phyloP scores from a whole-genome alignment of 2,797 vertebrate genomes.

The Trachops cirrhosus region DNA sequence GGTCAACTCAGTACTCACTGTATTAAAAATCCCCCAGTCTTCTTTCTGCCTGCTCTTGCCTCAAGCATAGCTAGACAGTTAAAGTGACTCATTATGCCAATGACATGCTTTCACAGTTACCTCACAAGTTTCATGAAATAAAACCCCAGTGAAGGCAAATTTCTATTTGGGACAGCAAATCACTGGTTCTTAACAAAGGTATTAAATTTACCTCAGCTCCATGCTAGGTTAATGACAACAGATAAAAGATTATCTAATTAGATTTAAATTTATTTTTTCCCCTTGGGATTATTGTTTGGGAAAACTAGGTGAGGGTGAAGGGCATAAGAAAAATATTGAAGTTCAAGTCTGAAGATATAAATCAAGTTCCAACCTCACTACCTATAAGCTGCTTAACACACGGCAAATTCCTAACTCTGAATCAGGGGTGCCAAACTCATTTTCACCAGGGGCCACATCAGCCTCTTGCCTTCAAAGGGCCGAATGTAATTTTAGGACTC shows the following conservation, averaged over 20 bases:
- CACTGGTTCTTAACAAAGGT: neutral
- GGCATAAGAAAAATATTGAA: neutral
- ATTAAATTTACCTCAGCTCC: slow-evolving; percentile 7
- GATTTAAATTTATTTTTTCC: neutral
- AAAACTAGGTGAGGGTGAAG: neutral
- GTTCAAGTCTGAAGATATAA: neutral
- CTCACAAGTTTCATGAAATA: slow-evolving; percentile 37
- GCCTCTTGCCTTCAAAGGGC: too few relatives aligned
- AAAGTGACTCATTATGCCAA: neutral
- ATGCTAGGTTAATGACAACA: neutral
- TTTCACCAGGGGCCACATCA: too few relatives aligned
- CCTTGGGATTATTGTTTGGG: neutral
- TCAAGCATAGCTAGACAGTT: neutral
- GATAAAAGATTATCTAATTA: slow-evolving; percentile 23
- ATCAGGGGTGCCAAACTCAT: neutral
- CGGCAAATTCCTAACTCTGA: neutral
- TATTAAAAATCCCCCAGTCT: neutral
- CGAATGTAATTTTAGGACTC: too few relatives aligned
- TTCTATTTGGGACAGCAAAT: neutral
- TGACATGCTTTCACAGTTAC: neutral
- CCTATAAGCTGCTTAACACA: neutral
- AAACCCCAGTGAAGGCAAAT: slow-evolving; percentile 8
- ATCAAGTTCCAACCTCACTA: neutral
- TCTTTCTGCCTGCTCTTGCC: neutral
- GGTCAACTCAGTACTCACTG: neutral